phyloP scores from a whole-genome alignment of 1,140 invertebrate species.

The Lepidurus packardi region DNA sequence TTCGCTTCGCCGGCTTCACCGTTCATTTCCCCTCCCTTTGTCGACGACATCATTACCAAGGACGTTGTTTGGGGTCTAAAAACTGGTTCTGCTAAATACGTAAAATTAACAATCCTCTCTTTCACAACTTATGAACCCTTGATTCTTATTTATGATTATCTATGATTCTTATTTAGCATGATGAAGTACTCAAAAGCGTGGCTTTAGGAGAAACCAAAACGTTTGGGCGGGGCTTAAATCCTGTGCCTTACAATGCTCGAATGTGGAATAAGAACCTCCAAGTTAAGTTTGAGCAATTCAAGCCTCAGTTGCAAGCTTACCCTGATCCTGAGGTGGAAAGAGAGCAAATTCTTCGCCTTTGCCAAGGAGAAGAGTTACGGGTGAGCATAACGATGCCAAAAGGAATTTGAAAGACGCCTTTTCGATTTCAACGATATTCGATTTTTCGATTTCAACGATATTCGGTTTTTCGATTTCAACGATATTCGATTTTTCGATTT shows the following conservation, averaged over 20 bases:
- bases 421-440: too few species aligned
- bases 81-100: constrained; percentile 10
- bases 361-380: neutral
- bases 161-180: constrained; percentile 20
- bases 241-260: constrained; percentile 10
- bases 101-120: neutral
- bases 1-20: neutral
- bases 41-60: neutral
- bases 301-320: too few species aligned
- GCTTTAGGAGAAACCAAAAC: neutral
- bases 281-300: neutral
- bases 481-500: too few species aligned
- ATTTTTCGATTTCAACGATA: too few species aligned
- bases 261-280: neutral
- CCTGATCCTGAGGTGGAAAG: constrained; percentile 21
- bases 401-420: neutral
- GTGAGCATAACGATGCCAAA: constrained; percentile 27
- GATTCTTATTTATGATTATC: neutral
- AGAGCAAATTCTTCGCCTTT: constrained; percentile 20
- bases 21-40: constrained; percentile 1
- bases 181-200: constrained; percentile 19
- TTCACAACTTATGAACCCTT: too few species aligned
- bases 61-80: neutral
- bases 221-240: constrained; percentile 10
- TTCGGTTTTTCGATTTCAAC: too few species aligned